Percentiles rank a stretch among this genome's conserved stretches.
These are phyloP conservation scores for Cotesia chilonis DNA, from an alignment of 1,140 invertebrate genomes.

Conservation along the genomic window DNA sequence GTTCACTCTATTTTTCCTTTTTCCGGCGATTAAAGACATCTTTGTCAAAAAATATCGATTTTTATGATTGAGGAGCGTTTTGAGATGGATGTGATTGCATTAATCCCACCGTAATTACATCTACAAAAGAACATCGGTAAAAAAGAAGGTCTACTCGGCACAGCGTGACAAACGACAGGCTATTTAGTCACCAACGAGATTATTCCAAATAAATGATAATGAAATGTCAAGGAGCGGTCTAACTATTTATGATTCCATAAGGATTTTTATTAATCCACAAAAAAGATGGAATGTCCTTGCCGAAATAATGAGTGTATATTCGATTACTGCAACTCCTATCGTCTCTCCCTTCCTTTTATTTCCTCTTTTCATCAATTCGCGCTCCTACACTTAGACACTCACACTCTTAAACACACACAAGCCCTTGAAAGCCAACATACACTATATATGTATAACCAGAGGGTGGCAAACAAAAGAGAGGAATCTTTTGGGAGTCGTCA, in stretches of 20 bases:
- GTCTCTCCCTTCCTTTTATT: neutral
- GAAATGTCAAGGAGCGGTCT: neutral
- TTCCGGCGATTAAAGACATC: slow-evolving; percentile 6
- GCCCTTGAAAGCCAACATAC: neutral
- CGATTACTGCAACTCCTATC: slow-evolving; percentile 7
- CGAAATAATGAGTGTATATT: slow-evolving; percentile 33
- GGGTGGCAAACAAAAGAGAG: slow-evolving; percentile 30
- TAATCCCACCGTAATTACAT: no score
- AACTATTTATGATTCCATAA: neutral
- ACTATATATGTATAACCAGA: neutral
- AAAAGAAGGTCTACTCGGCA: no score
- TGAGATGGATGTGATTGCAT: no score
- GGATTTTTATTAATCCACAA: slow-evolving; percentile 44
- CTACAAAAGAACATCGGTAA: no score
- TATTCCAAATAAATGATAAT: neutral
- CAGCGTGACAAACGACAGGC: no score
- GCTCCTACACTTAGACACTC: neutral
- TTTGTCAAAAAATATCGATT: no score
- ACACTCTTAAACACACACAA: slow-evolving; percentile 8
- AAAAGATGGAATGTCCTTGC: slow-evolving; percentile 42
- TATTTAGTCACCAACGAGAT: no score
- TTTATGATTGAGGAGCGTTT: no score
- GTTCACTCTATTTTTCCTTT: slow-evolving; percentile 20
- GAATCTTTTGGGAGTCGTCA: slow-evolving; percentile 48
- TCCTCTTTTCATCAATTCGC: neutral